Percentiles rank a stretch among this genome's conserved stretches.
Conservation (phyloP, 2,888 invertebrate genomes). For the Rhaphigaster nebulosa region DNA sequence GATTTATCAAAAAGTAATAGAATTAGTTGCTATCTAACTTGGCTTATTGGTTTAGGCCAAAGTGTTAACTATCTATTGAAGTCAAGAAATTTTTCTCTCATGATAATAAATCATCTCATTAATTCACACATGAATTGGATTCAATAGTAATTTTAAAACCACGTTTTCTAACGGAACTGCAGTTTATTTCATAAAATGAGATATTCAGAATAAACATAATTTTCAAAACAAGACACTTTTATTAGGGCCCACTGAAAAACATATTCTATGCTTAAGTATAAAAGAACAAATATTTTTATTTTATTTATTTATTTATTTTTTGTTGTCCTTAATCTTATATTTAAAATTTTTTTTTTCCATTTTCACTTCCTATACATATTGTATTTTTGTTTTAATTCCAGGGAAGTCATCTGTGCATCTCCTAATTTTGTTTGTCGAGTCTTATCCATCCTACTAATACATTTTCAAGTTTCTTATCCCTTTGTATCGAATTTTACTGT, state of each 20-base stretch:
- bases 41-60: background rate
- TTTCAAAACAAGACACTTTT: background rate
- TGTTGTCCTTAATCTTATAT: background rate
- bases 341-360: slow-evolving; percentile 18
- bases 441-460: slow-evolving; percentile 7
- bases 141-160: too few relatives aligned
- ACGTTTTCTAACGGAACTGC: too few relatives aligned
- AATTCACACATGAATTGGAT: background rate
- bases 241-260: background rate
- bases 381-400: slow-evolving; percentile 57
- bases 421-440: slow-evolving; percentile 54
- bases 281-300: background rate
- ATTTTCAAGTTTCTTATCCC: slow-evolving; percentile 35
- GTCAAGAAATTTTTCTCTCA: background rate
- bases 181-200: too few relatives aligned
- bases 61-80: background rate
- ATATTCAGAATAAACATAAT: background rate
- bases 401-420: slow-evolving; percentile 54
- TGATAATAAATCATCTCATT: background rate
- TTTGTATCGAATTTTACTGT: slow-evolving; percentile 24
- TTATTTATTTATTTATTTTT: background rate
- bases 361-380: slow-evolving; percentile 50
- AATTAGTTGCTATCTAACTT: background rate
- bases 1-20: background rate
- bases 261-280: background rate